Percentiles rank a stretch among this genome's conserved stretches.
Conservation (phyloP, 2,888 invertebrate species). For the Beris chalybata region DNA sequence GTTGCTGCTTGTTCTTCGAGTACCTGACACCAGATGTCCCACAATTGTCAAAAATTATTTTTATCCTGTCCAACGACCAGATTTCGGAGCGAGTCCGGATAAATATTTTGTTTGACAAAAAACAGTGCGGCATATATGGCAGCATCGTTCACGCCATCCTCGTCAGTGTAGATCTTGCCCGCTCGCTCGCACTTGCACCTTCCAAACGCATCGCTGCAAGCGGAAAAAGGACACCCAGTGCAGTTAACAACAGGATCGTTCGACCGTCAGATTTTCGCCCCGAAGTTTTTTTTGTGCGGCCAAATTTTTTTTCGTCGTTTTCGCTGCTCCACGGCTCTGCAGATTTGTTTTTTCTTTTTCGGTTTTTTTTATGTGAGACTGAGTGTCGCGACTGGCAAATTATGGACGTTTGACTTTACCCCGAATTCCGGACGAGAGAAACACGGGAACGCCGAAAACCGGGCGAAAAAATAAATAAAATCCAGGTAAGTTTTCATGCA, state of each 20-base stretch:
- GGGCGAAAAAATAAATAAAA: too few species aligned
- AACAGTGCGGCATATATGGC: background rate
- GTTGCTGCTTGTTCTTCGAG: too few species aligned
- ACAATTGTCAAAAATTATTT: conserved; percentile 23
- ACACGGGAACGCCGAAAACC: too few species aligned
- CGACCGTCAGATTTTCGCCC: background rate
- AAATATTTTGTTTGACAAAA: conserved; percentile 22
- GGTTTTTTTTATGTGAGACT: too few species aligned
- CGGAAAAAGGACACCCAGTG: background rate
- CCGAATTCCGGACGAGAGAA: too few species aligned
- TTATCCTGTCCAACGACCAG: conserved; percentile 20
- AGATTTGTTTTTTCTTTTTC: too few species aligned
- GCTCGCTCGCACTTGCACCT: background rate
- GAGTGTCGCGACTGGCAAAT: too few species aligned
- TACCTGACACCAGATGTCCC: conserved; percentile 5
- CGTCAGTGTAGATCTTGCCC: background rate
- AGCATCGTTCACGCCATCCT: background rate
- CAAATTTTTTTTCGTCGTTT: too few species aligned
- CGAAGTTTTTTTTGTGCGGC: background rate
- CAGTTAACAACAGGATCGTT: background rate
- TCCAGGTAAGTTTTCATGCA: too few species aligned
- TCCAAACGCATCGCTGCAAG: background rate
- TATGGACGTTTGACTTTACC: too few species aligned
- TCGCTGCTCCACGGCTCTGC: too few species aligned
- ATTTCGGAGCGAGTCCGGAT: conserved; percentile 2